Conservation (phyloP, 2,888 invertebrate genomes). For the Eristalinus sepulchralis region DNA sequence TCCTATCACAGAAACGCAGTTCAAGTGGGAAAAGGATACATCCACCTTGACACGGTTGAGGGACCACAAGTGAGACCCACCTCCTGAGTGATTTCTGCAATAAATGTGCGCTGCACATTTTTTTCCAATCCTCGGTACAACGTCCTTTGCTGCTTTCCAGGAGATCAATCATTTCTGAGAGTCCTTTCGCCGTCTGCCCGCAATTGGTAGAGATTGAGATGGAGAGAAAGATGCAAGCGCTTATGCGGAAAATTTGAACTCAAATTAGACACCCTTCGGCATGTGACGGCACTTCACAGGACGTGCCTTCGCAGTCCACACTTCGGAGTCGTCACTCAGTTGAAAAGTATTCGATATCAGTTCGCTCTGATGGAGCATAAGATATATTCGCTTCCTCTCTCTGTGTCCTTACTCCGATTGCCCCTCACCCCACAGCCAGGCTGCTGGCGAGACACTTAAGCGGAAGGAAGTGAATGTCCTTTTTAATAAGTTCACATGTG, state of each 20-base stretch:
- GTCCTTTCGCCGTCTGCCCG: no score
- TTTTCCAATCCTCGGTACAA: neutral
- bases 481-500: slow-evolving; percentile 55
- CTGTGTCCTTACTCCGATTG: slow-evolving; percentile 7
- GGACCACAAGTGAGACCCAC: neutral
- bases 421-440: neutral
- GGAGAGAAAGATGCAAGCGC: neutral
- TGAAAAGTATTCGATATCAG: slow-evolving; percentile 60
- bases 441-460: neutral
- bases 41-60: neutral
- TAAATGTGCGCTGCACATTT: neutral
- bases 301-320: slow-evolving; percentile 47
- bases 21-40: neutral
- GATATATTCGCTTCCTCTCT: slow-evolving; percentile 16
- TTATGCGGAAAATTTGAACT: slow-evolving; percentile 5
- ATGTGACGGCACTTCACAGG: slow-evolving; percentile 36
- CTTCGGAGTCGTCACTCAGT: slow-evolving; percentile 54
- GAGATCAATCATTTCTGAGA: neutral
- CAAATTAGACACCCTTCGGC: slow-evolving; percentile 30
- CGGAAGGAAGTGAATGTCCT: slow-evolving; percentile 2
- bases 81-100: neutral
- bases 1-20: neutral
- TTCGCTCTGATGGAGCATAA: slow-evolving; percentile 54
- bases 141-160: neutral
- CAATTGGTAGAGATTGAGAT: no score